Evolutionary conservation across 2,888 invertebrate species (phyloP).

Genomic region (Meta bourneti): DNA sequence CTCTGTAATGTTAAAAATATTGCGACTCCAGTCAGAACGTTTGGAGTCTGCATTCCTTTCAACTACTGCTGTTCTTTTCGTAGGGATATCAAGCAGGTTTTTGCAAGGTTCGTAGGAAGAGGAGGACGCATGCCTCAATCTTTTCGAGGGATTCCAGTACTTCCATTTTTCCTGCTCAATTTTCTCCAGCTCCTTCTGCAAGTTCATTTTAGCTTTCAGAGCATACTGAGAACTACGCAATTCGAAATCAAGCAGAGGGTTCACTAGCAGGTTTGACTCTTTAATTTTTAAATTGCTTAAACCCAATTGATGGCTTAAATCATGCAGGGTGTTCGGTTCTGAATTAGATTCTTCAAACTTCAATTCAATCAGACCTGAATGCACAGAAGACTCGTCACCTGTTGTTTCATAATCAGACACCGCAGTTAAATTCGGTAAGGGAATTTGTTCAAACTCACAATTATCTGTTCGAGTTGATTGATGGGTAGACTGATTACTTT

Average conservation of each 20-base stretch:
- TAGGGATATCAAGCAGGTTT: background rate
- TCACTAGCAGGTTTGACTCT: too few relatives aligned
- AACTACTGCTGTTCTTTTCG: background rate
- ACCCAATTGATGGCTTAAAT: too few relatives aligned
- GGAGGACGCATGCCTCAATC: background rate
- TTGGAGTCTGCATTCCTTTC: background rate
- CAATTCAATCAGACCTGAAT: too few relatives aligned
- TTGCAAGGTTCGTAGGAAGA: background rate
- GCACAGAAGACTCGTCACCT: too few relatives aligned
- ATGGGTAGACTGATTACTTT: too few relatives aligned
- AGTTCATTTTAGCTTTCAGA: slow-evolving; percentile 3
- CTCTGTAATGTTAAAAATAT: background rate
- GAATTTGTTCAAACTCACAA: too few relatives aligned
- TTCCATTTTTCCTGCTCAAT: slow-evolving; percentile 44
- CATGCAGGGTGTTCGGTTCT: background rate
- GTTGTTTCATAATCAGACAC: too few relatives aligned
- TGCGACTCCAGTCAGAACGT: background rate
- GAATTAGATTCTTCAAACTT: too few relatives aligned
- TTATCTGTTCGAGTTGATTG: too few relatives aligned
- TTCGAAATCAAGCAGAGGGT: background rate
- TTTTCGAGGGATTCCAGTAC: background rate
- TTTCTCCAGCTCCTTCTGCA: slow-evolving; percentile 11
- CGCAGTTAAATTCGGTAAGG: too few relatives aligned
- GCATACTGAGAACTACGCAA: background rate
- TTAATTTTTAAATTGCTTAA: too few relatives aligned